Conservation (phyloP, 2,797 vertebrate genomes). For the Chiloscyllium punctatum region DNA sequence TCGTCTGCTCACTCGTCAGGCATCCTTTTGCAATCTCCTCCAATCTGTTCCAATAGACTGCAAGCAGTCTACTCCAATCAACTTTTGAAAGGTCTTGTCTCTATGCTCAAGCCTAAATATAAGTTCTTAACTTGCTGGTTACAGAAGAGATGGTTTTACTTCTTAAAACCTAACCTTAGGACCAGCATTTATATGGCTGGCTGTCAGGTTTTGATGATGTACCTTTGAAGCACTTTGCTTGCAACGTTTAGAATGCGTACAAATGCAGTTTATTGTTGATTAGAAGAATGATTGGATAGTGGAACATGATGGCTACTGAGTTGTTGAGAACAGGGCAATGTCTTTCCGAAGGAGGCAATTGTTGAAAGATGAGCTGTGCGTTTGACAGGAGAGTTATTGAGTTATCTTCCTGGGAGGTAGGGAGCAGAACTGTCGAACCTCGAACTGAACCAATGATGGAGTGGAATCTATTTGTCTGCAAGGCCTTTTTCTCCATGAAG, state of each 20-base stretch:
- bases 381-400: background rate
- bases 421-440: background rate
- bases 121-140: no score
- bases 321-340: background rate
- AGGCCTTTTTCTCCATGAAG: background rate
- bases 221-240: background rate
- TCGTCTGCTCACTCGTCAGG: no score
- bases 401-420: background rate
- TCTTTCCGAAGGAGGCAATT: conserved; percentile 1
- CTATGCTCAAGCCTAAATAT: no score
- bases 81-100: no score
- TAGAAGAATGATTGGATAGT: background rate
- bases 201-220: background rate
- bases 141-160: no score
- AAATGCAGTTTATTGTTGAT: background rate
- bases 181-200: no score
- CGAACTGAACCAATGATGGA: background rate
- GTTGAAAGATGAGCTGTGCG: background rate
- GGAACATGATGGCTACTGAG: background rate
- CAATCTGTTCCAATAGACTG: no score
- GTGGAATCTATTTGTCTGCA: background rate
- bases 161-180: no score
- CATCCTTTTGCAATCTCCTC: no score
- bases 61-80: no score
- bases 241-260: background rate